Base-by-base conservation (phyloP, 2,797 vertebrate species). In the Poecilia picta region DNA sequence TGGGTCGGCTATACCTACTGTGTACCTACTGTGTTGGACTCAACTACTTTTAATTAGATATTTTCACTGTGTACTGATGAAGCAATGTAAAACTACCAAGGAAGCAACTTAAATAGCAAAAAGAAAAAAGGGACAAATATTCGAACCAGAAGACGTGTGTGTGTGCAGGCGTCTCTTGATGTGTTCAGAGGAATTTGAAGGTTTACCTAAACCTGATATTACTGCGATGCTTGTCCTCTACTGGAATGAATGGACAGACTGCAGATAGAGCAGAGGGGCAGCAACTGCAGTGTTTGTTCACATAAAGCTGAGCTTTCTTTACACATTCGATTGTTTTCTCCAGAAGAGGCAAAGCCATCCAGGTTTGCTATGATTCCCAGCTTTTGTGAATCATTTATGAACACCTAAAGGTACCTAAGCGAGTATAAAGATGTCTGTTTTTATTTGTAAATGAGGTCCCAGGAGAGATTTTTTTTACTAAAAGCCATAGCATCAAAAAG, bases 401-500 rank as follows among this genome's bases (percentile, higher is more conserved):
- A 70, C 25, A 70, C 59, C 39, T 70, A 25, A 47, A 13, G 5
- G 12, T 20, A 53, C 8, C 1, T 51, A 25, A 66, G 31, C 39
- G 51, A 77, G 8, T 68, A 51, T 51, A 66, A 39, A n/a, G 39
- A 20, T 53, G 47, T 55, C 28, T 36, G 15, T 18, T 45, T 36
- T 47, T 68, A 7, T 36, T 25, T 36, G 23, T 41, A 68, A n/a
- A 51, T 68, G 75, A 81, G 62, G 2, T 12, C 33, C 31, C 5
- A 28, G 8, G 20, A 80, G 20, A 70, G 13, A 68, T 74, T 71
- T 36, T n/a, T n/a, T 31, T 55, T 55, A 25, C 53, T 55, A 10
- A 55, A 33, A 76, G 74, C 33, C 57, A 18, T 36, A 36, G 72
- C 36, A 74, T 25, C 4, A 77, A 77, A 72, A 68, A 41, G 15